A percentile compares a stretch with the other conserved stretches of the same genome.
phyloP scores from a whole-genome alignment of 2,113 vertebrate genomes.

The Salvelinus sp. region DNA sequence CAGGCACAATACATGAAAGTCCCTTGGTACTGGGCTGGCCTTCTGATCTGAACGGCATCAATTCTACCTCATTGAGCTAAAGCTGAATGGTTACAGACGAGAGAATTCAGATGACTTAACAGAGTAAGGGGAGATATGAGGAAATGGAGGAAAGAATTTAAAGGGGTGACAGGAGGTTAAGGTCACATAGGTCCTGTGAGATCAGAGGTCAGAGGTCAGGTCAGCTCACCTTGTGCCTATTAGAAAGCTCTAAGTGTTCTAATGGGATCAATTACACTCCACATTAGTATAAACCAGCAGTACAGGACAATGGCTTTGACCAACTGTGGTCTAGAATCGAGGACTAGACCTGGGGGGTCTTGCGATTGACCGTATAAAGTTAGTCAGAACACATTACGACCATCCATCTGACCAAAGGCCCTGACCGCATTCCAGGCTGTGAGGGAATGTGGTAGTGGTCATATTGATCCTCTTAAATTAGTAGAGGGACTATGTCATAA shows the following conservation, averaged over 20 bases:
- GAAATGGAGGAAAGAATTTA: constrained; percentile 49
- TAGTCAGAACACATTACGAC: constrained; percentile 59
- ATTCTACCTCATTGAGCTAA: constrained; percentile 1
- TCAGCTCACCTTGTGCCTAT: constrained; percentile 61
- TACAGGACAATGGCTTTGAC: constrained; percentile 52
- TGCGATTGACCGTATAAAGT: constrained; percentile 30
- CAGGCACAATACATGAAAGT: constrained; percentile 25
- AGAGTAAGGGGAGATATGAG: neutral
- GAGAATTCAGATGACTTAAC: neutral
- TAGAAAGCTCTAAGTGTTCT: constrained; percentile 47
- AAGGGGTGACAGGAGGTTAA: constrained; percentile 56
- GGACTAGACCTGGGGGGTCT: constrained; percentile 51
- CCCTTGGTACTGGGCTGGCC: neutral
- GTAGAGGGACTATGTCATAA: no score
- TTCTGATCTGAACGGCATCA: neutral
- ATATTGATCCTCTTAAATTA: constrained; percentile 7
- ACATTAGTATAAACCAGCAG: constrained; percentile 44
- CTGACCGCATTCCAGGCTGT: constrained; percentile 12
- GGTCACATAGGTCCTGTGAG: constrained; percentile 30
- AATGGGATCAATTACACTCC: constrained; percentile 68
- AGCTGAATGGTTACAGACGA: neutral
- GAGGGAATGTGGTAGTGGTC: constrained; percentile 8
- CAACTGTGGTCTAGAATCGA: constrained; percentile 59
- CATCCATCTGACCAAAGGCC: constrained; percentile 51
- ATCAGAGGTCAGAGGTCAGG: constrained; percentile 22